Base-by-base conservation (phyloP, 2,797 vertebrate species). In the Eulemur rubriventer region DNA sequence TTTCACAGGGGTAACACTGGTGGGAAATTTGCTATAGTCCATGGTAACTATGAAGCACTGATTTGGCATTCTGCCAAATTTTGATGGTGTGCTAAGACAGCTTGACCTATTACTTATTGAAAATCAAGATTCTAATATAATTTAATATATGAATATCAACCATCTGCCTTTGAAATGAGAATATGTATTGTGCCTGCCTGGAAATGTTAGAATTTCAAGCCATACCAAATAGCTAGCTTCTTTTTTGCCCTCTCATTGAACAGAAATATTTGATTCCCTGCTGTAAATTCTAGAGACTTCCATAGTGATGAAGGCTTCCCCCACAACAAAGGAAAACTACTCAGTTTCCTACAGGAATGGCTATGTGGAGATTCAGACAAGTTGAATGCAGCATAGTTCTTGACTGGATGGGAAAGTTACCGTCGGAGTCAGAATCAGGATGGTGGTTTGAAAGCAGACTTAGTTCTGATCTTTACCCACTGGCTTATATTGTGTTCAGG, bases 391-490 rank as follows among this genome's bases (percentile, higher is more conserved):
- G 20, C 33, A 18, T 87, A 73, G 79, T 28, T 70, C 57, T 94
- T 94, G 69, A 41, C 61, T 86, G 30, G 48, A 41, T 78, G n/a
- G 41, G 59, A 93, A 82, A 76, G 50, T 89, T 84, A 69, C 91
- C 48, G 61, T 26, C 26, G 46, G 43, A 70, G 89, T 96, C 65
- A 96, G 87, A 95, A 96, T 72, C n/a, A 94, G 79, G 55, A 79
- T 89, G 73, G 75, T 86, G 38, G 89, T 82, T 72, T 95, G 79
- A 89, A 97, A 95, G 61, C 59, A 97, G 85, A 76, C 67, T 17
- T 59, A 70, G 61, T 73, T 89, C 52, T 91, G 61, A 26, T 63
- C 59, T 85, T 97, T 94, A 86, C 30, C 50, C 6, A 46, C 78
- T 96, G 73, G 75, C 67, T 93, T 90, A 57, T 69, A 26, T 38